Base-by-base conservation (phyloP, 2,113 vertebrate species). In the Apus apus region DNA sequence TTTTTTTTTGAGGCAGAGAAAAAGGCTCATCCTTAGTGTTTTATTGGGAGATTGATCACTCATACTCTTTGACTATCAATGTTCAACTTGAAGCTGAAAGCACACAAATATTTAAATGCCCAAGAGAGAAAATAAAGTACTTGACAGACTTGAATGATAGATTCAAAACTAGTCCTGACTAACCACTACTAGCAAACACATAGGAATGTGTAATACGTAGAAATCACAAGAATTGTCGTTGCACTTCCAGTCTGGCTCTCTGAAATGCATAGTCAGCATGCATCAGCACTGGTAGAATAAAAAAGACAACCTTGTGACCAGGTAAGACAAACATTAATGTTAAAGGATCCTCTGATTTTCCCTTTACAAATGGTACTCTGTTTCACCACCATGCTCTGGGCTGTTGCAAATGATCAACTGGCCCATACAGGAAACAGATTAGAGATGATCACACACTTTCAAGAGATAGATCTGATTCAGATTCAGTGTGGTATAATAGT, bases 11-110 rank as follows among this genome's bases (percentile, higher is more conserved):
- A 76, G 30, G 10, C 38, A 4, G 7, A 54, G 51, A 16, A 79
- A 66, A 87, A 90, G 16, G 43, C 34, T 92, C 64, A 62, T 54
- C 61, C 57, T 71, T 43, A 54, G 27, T 45, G 12, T 21, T 65
- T 11, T 36, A 61, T 72, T 36, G 85, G 74, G 43, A 91, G 29
- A 62, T 8, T 20, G 40, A 30, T 65, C 48, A 67, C 40, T 36
- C 70, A n/a, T 3, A 15, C 10, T 87, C 58, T 85, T 78, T 57
- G 32, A 19, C 36, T 61, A 79, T 22, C 32, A 72, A 32, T 17
- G 8, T 26, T 95, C 73, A 92, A 78, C 77, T 57, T n/a, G 80
- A 88, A 95, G 96, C 70, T 75, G 66, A 93, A 96, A 91, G 53
- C n/a, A 62, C 27, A 68, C 27, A 82, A 93, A 64, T 68, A 89